These are phyloP conservation scores for Dryas iulia DNA, from an alignment of 1,140 invertebrate species.

Conservation along the genomic window DNA sequence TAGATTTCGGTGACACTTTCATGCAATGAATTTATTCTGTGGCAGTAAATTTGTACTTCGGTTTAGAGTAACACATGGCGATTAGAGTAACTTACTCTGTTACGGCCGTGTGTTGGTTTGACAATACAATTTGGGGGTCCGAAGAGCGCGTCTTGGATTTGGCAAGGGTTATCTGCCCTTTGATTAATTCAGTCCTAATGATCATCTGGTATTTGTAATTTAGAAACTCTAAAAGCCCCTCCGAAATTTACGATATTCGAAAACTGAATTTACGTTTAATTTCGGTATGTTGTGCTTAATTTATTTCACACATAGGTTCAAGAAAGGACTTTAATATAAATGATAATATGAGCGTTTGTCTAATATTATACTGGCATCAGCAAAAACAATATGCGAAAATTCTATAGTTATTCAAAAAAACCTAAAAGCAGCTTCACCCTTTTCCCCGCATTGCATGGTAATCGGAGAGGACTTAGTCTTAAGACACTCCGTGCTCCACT, in stretches of 20 bases:
- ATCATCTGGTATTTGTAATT: slow-evolving; percentile 44
- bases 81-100: slow-evolving; percentile 28
- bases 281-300: too few species aligned
- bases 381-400: too few species aligned
- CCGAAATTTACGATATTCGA: slow-evolving; percentile 24
- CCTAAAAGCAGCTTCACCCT: too few species aligned
- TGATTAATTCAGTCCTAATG: slow-evolving; percentile 45
- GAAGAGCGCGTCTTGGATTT: slow-evolving; percentile 36
- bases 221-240: slow-evolving; percentile 27
- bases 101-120: slow-evolving; percentile 36
- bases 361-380: too few species aligned
- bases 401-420: too few species aligned
- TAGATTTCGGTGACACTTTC: not conserved
- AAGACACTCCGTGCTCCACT: too few species aligned
- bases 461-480: too few species aligned
- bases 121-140: slow-evolving; percentile 43
- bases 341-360: too few species aligned
- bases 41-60: slow-evolving; percentile 18
- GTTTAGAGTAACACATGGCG: slow-evolving; percentile 24
- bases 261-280: slow-evolving; percentile 13
- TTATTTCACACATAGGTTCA: too few species aligned
- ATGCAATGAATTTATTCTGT: slow-evolving; percentile 13
- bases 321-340: too few species aligned
- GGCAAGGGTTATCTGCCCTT: slow-evolving; percentile 38
- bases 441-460: too few species aligned